A percentile compares a stretch with the other conserved stretches of the same genome.
Evolutionary conservation across 92 coral and sea anemone genomes (phyloP).

Genomic region (Plumapathes pennacea): DNA sequence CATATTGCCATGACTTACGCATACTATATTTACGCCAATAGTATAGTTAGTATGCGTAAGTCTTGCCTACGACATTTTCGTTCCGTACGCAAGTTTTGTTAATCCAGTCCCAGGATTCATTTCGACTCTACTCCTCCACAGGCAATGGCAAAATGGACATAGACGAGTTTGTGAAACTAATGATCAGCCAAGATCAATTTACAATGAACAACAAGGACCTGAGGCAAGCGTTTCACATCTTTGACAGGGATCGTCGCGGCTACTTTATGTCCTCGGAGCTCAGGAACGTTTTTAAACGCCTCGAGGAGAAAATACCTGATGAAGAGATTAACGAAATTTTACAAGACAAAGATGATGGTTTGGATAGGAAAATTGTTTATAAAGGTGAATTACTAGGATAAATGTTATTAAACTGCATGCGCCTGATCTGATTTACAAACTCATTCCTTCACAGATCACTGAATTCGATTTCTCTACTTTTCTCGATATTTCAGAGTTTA

Average conservation of each 20-base stretch:
- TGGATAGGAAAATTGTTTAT: slow-evolving; percentile 83
- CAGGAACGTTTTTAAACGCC: slow-evolving; percentile 68
- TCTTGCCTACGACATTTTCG: too few species aligned
- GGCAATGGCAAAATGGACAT: slow-evolving; percentile 97
- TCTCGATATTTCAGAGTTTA: too few species aligned
- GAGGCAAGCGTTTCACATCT: slow-evolving; percentile 87
- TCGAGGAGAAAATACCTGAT: slow-evolving; percentile 95
- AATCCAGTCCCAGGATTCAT: too few species aligned
- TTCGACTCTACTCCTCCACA: slow-evolving; percentile 14
- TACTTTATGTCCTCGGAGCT: slow-evolving; percentile 91
- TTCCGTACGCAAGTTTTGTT: too few species aligned
- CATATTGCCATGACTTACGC: too few species aligned
- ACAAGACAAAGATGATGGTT: slow-evolving; percentile 87
- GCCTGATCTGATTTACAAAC: too few species aligned
- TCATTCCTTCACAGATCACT: too few species aligned
- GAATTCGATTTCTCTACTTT: too few species aligned
- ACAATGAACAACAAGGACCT: slow-evolving; percentile 86
- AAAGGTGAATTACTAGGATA: slow-evolving; percentile 52
- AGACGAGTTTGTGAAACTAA: slow-evolving; percentile 87
- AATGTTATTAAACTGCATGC: too few species aligned
- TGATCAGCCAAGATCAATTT: slow-evolving; percentile 90
- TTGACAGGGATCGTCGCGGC: slow-evolving; percentile 90
- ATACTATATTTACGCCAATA: too few species aligned
- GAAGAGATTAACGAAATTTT: slow-evolving; percentile 93
- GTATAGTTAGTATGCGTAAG: too few species aligned